Evolutionary conservation across 2,797 vertebrate species (phyloP), one percentile per base, ranked within the genome.

Genomic region (Phrynocephalus guinanensis): DNA sequence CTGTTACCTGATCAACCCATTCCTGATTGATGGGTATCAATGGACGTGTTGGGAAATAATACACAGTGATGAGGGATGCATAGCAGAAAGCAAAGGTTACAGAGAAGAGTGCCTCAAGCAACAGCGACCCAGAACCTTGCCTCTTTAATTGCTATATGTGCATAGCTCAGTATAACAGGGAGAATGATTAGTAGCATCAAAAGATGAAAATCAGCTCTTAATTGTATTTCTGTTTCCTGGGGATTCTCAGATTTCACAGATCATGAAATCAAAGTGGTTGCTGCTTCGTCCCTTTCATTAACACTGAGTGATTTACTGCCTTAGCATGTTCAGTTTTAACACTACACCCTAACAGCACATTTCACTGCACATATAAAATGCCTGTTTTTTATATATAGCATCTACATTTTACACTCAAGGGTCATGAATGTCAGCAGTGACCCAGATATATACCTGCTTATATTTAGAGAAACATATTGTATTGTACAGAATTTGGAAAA

Each of bases 1-100:
- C 85, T 93, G 90, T 95, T 95, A 85, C 93, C 90, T 90, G 88
- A 87, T 95, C 91, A 93, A 92, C 91, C 85, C 86, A 71, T 91
- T 87, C 85, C 87, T 93, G 88, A 88, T 92, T 93, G 82, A 79
- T 90, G 86, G 63, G 15, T 87, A 83, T 94, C 70, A 30, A 30
- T 71, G 77, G 86, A 52, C 18, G 0, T 77, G 44, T 75, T 80
- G 86, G 82, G 70, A 52, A 71, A 87, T 93, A 90, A 90, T 79
- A 75, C 6, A 24, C 71, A 92, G 77, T 26, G 30, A 92, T 87
- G 83, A 90, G 77, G 91, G 88, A 71, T 87, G 33, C 72, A 28
- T n/a, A 0, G 0, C 68, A 44, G 44, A 67, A 90, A 84, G 82
- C 81, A 90, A 88, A 48, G 48, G 66, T 85, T 78, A 33, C 67